Base-by-base conservation (phyloP, 1,140 invertebrate genomes). In the Drosophila kepulauana region DNA sequence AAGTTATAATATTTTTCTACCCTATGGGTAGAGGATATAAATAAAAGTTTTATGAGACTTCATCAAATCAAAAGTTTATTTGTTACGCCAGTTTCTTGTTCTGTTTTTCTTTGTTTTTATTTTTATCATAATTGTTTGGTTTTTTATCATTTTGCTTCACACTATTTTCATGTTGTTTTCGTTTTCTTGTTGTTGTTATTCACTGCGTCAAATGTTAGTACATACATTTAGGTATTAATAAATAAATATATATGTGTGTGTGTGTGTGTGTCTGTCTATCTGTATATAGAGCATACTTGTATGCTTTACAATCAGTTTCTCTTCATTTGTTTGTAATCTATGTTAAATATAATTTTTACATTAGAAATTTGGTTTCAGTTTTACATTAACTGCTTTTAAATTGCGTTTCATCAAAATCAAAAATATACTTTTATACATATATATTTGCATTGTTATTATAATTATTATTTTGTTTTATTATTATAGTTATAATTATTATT, bases 311-410 rank as follows among this genome's bases (percentile, higher is more conserved):
- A 85, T 78, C 73, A 80, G 57, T 38, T 38, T 25, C 20, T 25
- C 3, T 25, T 25, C 20, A 10, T 38, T 38, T 33, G 33, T 84
- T 79, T 80, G 73, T 76, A 78, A 66, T 75, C 63, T 82, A 70
- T 82, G 70, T 87, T 82, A 87, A 57, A 20, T 41, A 87, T 86
- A 82, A 82, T 79, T 82, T 87, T 79, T 82, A 86, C 79, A 87
- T 82, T 77, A 75, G 70, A 86, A 82, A 87, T 85, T 86, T 86
- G 78, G 79, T 70, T 81, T 86, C 75, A 81, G 62, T 86, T 81
- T 70, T 63, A 74, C 63, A 71, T 65, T 46, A 65, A 75, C 56
- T 85, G 84, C 51, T 68, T 35, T 38, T 25, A 25, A 64, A 67
- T 82, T 82, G 75, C 78, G 54, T 64, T 69, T 70, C 16, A 16